These are phyloP conservation scores for Scalopus aquaticus DNA, from an alignment of 2,113 vertebrate species.

Conservation along the genomic window DNA sequence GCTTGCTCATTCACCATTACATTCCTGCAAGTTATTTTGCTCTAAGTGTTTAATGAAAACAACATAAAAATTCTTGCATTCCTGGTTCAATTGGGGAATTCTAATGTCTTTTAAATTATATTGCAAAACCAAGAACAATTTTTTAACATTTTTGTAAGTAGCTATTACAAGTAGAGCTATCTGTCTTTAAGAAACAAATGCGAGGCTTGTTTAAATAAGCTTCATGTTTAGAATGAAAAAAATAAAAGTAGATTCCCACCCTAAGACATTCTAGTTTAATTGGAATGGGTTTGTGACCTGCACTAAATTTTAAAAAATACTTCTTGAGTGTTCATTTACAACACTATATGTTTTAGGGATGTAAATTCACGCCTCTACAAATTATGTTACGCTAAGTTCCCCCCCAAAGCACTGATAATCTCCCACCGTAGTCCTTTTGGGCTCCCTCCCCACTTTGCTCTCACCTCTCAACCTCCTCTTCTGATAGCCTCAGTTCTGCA, in stretches of 20 bases:
- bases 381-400: too few species aligned
- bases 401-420: too few species aligned
- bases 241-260: conserved; percentile 38
- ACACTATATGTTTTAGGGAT: too few species aligned
- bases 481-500: too few species aligned
- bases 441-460: too few species aligned
- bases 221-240: conserved; percentile 93
- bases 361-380: too few species aligned
- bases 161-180: conserved; percentile 91
- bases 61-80: conserved; percentile 81
- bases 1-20: conserved; percentile 85
- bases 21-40: conserved; percentile 88
- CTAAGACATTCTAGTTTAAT: background rate
- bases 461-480: too few species aligned
- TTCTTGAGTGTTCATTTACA: too few species aligned
- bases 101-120: conserved; percentile 90
- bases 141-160: conserved; percentile 93
- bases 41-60: conserved; percentile 81
- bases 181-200: conserved; percentile 87
- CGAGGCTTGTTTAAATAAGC: conserved; percentile 93
- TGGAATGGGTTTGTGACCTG: background rate
- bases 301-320: too few species aligned
- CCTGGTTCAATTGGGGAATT: conserved; percentile 88
- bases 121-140: conserved; percentile 91
- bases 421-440: background rate